A percentile compares a stretch with the other conserved stretches of the same genome.
Conservation (phyloP, 2,888 invertebrate genomes). For the Mayetiola destructor region DNA sequence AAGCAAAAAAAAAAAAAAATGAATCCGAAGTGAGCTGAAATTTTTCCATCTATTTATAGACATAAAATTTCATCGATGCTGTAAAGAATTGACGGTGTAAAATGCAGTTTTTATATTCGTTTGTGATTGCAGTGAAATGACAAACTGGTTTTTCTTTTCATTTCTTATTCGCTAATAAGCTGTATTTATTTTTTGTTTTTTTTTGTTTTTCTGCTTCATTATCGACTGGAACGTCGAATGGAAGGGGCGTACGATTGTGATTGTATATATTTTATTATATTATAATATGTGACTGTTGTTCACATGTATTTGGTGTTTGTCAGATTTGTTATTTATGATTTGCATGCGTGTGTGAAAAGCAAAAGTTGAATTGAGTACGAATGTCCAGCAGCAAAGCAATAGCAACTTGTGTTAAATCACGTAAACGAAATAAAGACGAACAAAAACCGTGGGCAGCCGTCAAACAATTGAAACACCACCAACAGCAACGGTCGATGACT, state of each 20-base stretch:
- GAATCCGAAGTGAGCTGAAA: no score
- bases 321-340: background rate
- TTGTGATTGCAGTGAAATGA: background rate
- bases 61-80: no score
- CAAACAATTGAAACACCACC: background rate
- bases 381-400: background rate
- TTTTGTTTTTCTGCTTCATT: no score
- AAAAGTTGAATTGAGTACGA: conserved; percentile 1
- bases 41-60: no score
- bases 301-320: background rate
- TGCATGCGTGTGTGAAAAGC: background rate
- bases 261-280: background rate
- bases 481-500: conserved; percentile 5
- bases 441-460: conserved; percentile 1
- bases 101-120: background rate
- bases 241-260: no score
- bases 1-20: no score
- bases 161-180: background rate
- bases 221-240: no score
- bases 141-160: background rate
- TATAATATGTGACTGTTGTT: background rate
- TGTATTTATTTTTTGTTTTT: background rate
- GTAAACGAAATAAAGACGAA: background rate
- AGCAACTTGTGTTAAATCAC: no score
- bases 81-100: no score